Percentiles rank a stretch among this genome's conserved stretches.
Evolutionary conservation across 2,113 vertebrate genomes (phyloP).

Genomic region (Zootoca vivipara): DNA sequence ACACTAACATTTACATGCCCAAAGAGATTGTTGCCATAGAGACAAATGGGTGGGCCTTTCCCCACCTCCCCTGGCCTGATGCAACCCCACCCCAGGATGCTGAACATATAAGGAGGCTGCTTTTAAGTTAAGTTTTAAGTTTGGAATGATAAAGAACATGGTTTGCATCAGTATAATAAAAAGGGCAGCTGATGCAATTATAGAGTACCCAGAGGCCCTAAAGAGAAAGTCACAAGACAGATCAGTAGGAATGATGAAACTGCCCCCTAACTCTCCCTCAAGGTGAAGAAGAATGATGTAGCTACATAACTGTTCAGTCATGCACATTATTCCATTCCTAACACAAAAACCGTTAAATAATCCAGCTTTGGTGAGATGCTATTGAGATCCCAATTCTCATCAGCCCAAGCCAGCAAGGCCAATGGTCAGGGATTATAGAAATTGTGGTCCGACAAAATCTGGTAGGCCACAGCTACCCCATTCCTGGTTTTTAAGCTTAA

Average conservation of each 20-base stretch:
- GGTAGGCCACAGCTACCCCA: too few species aligned
- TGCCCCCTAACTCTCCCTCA: neutral
- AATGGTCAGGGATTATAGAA: too few species aligned
- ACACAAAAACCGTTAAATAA: neutral
- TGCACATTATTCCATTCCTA: neutral
- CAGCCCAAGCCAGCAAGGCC: too few species aligned
- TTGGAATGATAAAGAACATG: neutral
- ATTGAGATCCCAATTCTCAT: too few species aligned
- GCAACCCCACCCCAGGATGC: too few species aligned
- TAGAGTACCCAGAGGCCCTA: neutral
- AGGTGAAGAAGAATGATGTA: neutral
- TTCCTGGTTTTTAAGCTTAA: neutral
- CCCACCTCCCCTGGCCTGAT: too few species aligned
- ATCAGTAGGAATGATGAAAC: neutral
- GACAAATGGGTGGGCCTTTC: too few species aligned
- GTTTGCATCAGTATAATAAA: neutral
- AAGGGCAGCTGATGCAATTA: neutral
- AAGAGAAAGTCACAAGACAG: neutral
- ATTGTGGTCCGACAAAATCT: too few species aligned
- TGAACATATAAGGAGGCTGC: neutral
- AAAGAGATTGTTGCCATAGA: too few species aligned
- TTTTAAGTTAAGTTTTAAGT: neutral
- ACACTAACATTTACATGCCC: too few species aligned
- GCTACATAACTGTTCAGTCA: neutral
- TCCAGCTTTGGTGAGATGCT: neutral